Evolutionary conservation across 2,888 invertebrate genomes (phyloP).

Genomic region (Conistra vaccinii): DNA sequence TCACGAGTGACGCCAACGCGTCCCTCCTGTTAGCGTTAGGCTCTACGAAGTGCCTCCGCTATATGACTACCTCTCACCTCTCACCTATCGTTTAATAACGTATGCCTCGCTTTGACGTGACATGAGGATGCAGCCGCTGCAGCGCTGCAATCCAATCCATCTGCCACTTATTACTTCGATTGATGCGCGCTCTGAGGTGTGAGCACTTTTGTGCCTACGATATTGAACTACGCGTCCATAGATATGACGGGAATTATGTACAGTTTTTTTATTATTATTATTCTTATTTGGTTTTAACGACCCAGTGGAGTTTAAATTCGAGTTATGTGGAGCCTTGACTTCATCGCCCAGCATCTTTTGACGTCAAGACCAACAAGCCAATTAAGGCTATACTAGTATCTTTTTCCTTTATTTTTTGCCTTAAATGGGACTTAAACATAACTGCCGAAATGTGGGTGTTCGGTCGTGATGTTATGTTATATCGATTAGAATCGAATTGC

Average conservation of each 20-base stretch:
- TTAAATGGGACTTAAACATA: no score
- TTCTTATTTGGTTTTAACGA: not conserved
- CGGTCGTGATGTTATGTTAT: not conserved
- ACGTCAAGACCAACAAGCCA: not conserved
- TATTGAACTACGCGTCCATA: no score
- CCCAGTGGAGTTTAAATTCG: not conserved
- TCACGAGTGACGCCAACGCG: no score
- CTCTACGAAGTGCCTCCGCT: no score
- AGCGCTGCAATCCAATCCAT: constrained; percentile 42
- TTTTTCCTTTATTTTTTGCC: not conserved
- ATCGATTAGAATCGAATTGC: not conserved
- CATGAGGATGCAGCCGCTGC: constrained; percentile 24
- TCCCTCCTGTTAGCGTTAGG: no score
- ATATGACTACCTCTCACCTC: no score
- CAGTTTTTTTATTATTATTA: not conserved
- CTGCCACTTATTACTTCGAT: no score
- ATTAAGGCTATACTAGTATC: not conserved
- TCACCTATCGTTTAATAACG: constrained; percentile 53
- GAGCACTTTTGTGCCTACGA: no score
- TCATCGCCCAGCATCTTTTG: not conserved
- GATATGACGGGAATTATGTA: no score
- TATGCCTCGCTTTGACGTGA: constrained; percentile 35
- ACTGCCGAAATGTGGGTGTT: not conserved
- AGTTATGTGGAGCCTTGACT: not conserved
- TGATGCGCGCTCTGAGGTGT: no score